A percentile compares a stretch with the other conserved stretches of the same genome.
Evolutionary conservation across 2,113 vertebrate species (phyloP).

Genomic region (Cynoglossus semilaevis): DNA sequence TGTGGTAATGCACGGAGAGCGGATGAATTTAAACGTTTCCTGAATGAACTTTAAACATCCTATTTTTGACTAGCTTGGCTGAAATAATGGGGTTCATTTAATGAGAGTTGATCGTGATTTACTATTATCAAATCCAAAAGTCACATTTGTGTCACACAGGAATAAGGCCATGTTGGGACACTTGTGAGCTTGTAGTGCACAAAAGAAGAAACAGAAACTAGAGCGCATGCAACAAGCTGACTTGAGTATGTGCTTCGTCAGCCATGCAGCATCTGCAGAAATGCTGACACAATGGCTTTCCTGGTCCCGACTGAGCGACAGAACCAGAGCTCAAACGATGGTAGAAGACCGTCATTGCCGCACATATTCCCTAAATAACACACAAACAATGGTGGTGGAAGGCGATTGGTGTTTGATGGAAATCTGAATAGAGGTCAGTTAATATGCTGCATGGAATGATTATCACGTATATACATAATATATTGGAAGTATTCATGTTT

Average conservation of each 20-base stretch:
- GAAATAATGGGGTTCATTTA: conserved; percentile 48
- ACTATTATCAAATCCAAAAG: conserved; percentile 31
- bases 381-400: conserved; percentile 3
- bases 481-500: conserved; percentile 49
- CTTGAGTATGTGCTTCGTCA: conserved; percentile 57
- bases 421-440: conserved; percentile 38
- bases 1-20: conserved; percentile 19
- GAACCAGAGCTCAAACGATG: not conserved
- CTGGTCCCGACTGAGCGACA: not conserved
- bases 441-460: conserved; percentile 73
- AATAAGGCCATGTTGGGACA: conserved; percentile 43
- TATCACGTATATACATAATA: conserved; percentile 50
- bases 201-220: conserved; percentile 8
- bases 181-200: conserved; percentile 11
- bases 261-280: conserved; percentile 25
- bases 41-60: conserved; percentile 19
- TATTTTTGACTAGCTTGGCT: conserved; percentile 18
- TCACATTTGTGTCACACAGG: conserved; percentile 39
- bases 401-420: not conserved
- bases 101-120: conserved; percentile 38
- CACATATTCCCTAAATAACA: conserved; percentile 8
- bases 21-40: not conserved
- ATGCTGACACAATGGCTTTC: conserved; percentile 16
- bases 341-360: too few species aligned
- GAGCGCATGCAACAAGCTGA: conserved; percentile 57